Conservation (phyloP, 2,797 vertebrate genomes). For the Neosalanx taihuensis region DNA sequence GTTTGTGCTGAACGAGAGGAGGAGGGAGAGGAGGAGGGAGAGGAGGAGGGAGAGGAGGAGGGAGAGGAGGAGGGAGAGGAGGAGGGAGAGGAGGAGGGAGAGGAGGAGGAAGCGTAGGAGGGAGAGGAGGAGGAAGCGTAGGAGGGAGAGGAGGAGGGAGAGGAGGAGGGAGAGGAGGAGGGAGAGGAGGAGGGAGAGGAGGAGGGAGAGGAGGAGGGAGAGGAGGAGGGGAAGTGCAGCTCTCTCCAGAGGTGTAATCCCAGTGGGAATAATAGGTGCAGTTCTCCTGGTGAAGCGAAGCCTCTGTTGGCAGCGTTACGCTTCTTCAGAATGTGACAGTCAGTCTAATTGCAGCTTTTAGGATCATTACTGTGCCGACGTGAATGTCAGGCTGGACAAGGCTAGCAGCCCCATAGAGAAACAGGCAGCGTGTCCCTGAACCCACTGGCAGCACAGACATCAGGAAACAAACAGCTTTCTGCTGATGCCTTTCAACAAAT, state of each 20-base stretch:
- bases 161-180: not conserved
- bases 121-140: not conserved
- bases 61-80: not conserved
- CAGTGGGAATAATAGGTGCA: constrained; percentile 72
- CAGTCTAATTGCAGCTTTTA: constrained; percentile 80
- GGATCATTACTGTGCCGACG: constrained; percentile 79
- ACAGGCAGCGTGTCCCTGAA: constrained; percentile 54
- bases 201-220: constrained; percentile 15
- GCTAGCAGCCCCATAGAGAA: constrained; percentile 73
- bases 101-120: not conserved
- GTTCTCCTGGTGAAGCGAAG: constrained; percentile 23
- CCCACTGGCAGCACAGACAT: constrained; percentile 55
- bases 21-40: no score
- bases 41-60: not conserved
- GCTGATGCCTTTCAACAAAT: not conserved
- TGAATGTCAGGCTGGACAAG: constrained; percentile 79
- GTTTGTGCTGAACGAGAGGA: no score
- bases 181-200: not conserved
- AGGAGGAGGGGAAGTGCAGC: constrained; percentile 47
- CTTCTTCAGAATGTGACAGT: constrained; percentile 74
- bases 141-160: not conserved
- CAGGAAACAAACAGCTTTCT: constrained; percentile 53
- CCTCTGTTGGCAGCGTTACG: constrained; percentile 64
- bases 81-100: not conserved
- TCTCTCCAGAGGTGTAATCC: constrained; percentile 69